These are phyloP conservation scores for Epinotia ramella DNA, from an alignment of 2,888 invertebrate genomes.

Conservation along the genomic window DNA sequence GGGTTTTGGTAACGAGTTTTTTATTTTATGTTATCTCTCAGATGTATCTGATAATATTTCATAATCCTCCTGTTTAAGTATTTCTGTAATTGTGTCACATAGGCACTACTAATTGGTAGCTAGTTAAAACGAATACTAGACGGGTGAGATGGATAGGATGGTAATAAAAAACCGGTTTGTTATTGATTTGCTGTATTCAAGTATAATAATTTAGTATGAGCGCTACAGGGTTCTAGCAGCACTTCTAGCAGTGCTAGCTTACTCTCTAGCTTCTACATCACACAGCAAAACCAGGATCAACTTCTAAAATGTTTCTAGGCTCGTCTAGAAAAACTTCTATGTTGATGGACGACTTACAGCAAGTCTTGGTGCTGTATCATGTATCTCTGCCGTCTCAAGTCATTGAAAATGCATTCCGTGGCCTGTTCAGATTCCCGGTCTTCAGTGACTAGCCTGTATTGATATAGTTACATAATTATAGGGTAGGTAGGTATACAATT, in stretches of 20 bases:
- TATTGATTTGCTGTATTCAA: slow-evolving; percentile 12
- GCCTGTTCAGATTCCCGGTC: slow-evolving; percentile 50
- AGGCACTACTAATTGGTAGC: not conserved
- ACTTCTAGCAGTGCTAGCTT: slow-evolving; percentile 48
- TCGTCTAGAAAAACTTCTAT: slow-evolving; percentile 12
- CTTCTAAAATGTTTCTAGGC: slow-evolving; percentile 6
- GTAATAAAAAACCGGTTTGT: slow-evolving; percentile 22
- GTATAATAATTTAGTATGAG: slow-evolving; percentile 21
- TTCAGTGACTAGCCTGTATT: slow-evolving; percentile 50
- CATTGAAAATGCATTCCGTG: slow-evolving; percentile 74
- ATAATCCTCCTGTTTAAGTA: not conserved
- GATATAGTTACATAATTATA: not conserved
- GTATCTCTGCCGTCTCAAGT: slow-evolving; percentile 72
- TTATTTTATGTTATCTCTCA: too few relatives aligned
- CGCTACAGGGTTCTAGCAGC: slow-evolving; percentile 46
- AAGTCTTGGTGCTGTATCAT: slow-evolving; percentile 73
- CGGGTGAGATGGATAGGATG: slow-evolving; percentile 10
- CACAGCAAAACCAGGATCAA: slow-evolving; percentile 6
- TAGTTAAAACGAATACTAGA: not conserved
- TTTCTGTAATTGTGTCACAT: not conserved
- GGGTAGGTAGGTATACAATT: too few relatives aligned
- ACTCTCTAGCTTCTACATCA: slow-evolving; percentile 19
- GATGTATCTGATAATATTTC: too few relatives aligned
- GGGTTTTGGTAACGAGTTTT: too few relatives aligned
- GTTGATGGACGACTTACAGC: slow-evolving; percentile 64